Evolutionary conservation across 2,113 vertebrate species (phyloP).

Genomic region (Passer domesticus): DNA sequence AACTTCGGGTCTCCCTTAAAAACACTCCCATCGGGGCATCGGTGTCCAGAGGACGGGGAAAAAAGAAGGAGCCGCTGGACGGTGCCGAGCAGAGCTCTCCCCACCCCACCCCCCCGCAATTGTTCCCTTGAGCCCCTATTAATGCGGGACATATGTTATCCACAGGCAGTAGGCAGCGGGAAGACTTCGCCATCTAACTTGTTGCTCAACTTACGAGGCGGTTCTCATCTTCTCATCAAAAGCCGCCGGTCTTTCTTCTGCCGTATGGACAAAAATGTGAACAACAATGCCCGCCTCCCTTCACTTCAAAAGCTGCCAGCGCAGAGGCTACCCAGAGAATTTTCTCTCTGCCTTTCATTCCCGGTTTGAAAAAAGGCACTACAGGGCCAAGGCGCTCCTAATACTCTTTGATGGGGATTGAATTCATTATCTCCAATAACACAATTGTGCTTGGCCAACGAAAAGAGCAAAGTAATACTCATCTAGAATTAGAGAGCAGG

Average conservation of each 20-base stretch:
- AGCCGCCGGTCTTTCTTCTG: slow-evolving; percentile 81
- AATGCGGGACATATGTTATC: slow-evolving; percentile 85
- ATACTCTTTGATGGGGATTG: slow-evolving; percentile 99
- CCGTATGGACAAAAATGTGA: slow-evolving; percentile 86
- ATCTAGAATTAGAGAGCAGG: slow-evolving; percentile 77
- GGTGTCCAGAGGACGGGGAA: not conserved
- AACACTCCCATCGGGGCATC: not conserved
- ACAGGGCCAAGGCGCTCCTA: slow-evolving; percentile 88
- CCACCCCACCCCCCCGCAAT: not conserved
- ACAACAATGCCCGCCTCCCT: slow-evolving; percentile 81
- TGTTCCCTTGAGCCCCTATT: slow-evolving; percentile 66
- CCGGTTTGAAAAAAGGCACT: slow-evolving; percentile 79
- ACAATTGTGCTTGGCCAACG: slow-evolving; percentile 92
- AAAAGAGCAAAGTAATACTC: slow-evolving; percentile 98
- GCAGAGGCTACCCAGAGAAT: slow-evolving; percentile 81
- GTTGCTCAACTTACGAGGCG: slow-evolving; percentile 78
- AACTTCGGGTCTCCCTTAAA: not conserved
- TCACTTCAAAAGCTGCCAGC: slow-evolving; percentile 89
- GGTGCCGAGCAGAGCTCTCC: not conserved
- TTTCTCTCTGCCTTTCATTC: slow-evolving; percentile 88
- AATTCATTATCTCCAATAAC: slow-evolving; percentile 99
- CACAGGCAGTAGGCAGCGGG: slow-evolving; percentile 73
- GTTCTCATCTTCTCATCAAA: slow-evolving; percentile 86
- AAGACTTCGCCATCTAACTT: slow-evolving; percentile 72
- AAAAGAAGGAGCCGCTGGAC: not conserved